phyloP scores from a whole-genome alignment of 2,113 vertebrate species.

The Mustelus asterias region DNA sequence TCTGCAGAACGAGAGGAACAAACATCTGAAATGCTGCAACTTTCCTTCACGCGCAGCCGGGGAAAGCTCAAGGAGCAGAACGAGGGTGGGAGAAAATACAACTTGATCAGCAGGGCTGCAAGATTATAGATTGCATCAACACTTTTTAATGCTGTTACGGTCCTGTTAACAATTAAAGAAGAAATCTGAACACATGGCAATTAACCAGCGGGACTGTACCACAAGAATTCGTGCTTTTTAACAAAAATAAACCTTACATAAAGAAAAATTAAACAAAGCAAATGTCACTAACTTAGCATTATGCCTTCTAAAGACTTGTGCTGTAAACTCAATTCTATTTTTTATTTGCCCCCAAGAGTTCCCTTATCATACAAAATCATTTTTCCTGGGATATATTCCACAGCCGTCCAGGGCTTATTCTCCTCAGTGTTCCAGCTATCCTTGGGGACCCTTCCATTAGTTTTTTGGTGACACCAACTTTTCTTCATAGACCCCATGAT shows the following conservation, averaged over 20 bases:
- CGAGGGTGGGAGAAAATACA: neutral
- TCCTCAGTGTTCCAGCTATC: too few relatives aligned
- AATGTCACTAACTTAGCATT: too few relatives aligned
- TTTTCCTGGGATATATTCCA: too few relatives aligned
- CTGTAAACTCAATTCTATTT: too few relatives aligned
- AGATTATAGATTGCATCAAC: neutral
- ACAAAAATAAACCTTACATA: neutral
- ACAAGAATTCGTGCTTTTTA: neutral
- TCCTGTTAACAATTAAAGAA: neutral
- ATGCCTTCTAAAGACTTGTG: too few relatives aligned
- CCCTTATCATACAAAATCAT: too few relatives aligned
- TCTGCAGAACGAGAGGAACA: conserved; percentile 53
- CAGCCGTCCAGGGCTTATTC: too few relatives aligned
- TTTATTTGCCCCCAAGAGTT: too few relatives aligned
- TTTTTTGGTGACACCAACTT: too few relatives aligned
- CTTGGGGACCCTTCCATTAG: too few relatives aligned
- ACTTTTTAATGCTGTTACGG: neutral
- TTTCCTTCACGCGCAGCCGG: neutral
- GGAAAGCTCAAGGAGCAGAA: neutral
- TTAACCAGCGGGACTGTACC: neutral
- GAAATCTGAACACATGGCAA: neutral
- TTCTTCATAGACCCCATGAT: too few relatives aligned
- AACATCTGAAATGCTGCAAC: neutral
- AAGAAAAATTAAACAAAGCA: neutral
- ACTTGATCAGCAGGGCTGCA: neutral